Base-by-base conservation (phyloP, 2,888 invertebrate species). In the Dryomyza anilis region DNA sequence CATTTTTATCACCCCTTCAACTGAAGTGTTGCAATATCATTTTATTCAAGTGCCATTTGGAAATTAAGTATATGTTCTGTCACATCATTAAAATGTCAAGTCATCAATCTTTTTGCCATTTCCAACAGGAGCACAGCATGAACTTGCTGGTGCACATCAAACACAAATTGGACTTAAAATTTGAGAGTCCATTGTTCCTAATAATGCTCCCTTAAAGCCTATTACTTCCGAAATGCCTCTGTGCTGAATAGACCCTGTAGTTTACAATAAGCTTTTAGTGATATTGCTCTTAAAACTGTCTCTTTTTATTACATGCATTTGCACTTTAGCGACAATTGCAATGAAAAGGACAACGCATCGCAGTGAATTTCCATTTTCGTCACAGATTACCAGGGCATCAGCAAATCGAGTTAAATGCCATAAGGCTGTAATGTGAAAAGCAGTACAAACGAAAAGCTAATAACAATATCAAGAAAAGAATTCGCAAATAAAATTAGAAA, bases 11-110 rank as follows among this genome's bases (percentile, higher is more conserved):
- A n/a, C n/a, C n/a, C n/a, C n/a, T n/a, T n/a, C n/a, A n/a, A n/a
- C n/a, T n/a, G n/a, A n/a, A n/a, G n/a, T n/a, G n/a, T n/a, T n/a
- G n/a, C n/a, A n/a, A n/a, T n/a, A n/a, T n/a, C n/a, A n/a, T n/a
- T n/a, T n/a, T n/a, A n/a, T n/a, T n/a, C n/a, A n/a, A n/a, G n/a
- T n/a, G n/a, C n/a, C n/a, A n/a, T n/a, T n/a, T n/a, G n/a, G n/a
- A n/a, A n/a, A n/a, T n/a, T n/a, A n/a, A n/a, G n/a, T n/a, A n/a
- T n/a, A n/a, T 75, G 70, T n/a, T 74, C 78, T 73, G 72, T 72
- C 79, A 77, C 77, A 77, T 81, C 82, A 82, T 81, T 81, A 78
- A 82, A 81, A 80, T 76, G 82, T 82, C 82, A 82, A 81, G 80
- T 82, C 82, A 82, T 82, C 82, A 82, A 82, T 82, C 82, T 82